Evolutionary conservation across 2,797 vertebrate species (phyloP), one percentile per base, ranked within the genome.

Genomic region (Characodon lateralis): DNA sequence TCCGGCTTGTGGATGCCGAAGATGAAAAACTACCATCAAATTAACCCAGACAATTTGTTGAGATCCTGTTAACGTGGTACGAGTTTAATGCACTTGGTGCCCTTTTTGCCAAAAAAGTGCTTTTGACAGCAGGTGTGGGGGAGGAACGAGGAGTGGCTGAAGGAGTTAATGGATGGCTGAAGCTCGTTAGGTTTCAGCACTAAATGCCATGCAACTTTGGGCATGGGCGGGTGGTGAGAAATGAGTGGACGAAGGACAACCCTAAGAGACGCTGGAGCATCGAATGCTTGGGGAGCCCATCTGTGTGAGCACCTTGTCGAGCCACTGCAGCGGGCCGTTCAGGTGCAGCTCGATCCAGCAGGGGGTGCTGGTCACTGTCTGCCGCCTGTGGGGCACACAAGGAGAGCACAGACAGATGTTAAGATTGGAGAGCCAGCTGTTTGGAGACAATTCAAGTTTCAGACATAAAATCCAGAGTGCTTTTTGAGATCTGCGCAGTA

Each of bases 271-370:
- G 6, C 98, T 99, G 93, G 98, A 99, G 83, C 98, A 99, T 77
- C 96, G 97, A 84, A 99, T 97, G 83, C 94, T 97, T 0, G 98
- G 98, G 66, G 98, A 99, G 88, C 98, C 98, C 98, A 99, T 99
- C 56, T 99, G 98, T 0, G 98, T 99, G 13, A 99, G 97, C 82
- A 99, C 98, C 93, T 99, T 99, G 95, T 99, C 98, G 53, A 99
- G 95, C 98, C 98, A 99, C 93, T 99, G 98, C 93, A 99, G 78
- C 35, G 98, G 98, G 2, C 98, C 98, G 0, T 99, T 99, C 50
- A 99, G 96, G 90, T 99, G 98, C 89, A 99, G 97, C 91, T 99
- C 98, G 0, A 99, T 99, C 98, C 98, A 99, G 96, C 98, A 99
- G 91, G 98, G 98, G 89, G 98, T 99, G 95, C 98, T 99, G 89